Evolutionary conservation across 2,888 invertebrate species (phyloP), one percentile per base, ranked within the genome.

Genomic region (Eupithecia abbreviata): DNA sequence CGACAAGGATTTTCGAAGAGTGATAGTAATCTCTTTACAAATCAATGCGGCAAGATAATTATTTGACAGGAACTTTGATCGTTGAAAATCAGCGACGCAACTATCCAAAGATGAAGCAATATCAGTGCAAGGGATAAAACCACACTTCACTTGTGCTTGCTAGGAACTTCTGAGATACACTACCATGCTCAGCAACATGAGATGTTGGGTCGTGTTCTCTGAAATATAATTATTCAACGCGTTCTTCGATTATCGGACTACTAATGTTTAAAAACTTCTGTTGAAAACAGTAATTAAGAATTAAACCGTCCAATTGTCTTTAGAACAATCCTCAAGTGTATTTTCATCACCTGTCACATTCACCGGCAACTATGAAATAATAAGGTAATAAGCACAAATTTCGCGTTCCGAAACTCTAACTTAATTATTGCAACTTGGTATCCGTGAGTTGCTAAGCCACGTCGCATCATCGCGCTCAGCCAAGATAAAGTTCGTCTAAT

Each of bases 401-500:
- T n/a, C 30, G 43, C 75, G 73, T 71, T 77, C 43, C 30, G 71
- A 68, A 74, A 55, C 43, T 71, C 55, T 68, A 74, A 70, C 70
- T 80, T 51, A 76, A 74, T 70, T 67, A 49, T 73, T 78, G 78
- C 76, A 78, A 66, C 69, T 78, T 73, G 76, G 67, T 71, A 71
- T 76, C 72, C 49, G 62, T 75, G 75, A 81, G 77, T 76, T 10
- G 67, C 73, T 75, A 78, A 78, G 70, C 75, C 69, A 79, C 81
- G 79, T 76, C 77, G 80, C 80, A 73, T 78, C 78, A 76, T 78
- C 73, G 72, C 75, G 76, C 76, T 74, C 73, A 79, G 77, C 77
- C 74, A 72, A 73, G 79, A 82, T 77, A 76, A 80, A 82, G 79
- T 92, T 92, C 83, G 83, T 84, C 87, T 91, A 92, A 93, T 93